These are phyloP conservation scores for Clusia tigrina DNA, from an alignment of 2,888 invertebrate genomes.

Conservation along the genomic window DNA sequence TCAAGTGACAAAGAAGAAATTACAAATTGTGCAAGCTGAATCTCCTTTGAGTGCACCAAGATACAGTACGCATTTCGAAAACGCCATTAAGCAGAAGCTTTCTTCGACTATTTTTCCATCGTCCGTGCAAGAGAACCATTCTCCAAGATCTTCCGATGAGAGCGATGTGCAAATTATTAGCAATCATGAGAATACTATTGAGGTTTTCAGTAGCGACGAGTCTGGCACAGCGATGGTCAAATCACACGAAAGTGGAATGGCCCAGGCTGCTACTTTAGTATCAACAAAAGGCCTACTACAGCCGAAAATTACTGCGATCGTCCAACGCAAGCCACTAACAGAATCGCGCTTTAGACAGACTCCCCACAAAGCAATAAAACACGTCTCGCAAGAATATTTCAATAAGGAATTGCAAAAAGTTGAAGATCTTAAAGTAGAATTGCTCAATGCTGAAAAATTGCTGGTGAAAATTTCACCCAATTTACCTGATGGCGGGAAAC, in stretches of 20 bases:
- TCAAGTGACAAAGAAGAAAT: background rate
- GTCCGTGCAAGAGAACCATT: constrained; percentile 3
- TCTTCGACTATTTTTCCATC: constrained; percentile 49
- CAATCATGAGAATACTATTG: constrained; percentile 45
- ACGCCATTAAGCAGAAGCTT: constrained; percentile 43
- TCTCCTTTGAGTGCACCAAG: constrained; percentile 36
- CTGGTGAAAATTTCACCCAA: constrained; percentile 48
- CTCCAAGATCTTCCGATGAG: constrained; percentile 23
- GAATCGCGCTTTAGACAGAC: background rate
- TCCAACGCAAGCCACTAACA: constrained; percentile 20
- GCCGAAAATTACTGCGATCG: constrained; percentile 44
- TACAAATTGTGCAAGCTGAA: background rate
- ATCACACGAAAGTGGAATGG: constrained; percentile 30
- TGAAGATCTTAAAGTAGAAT: constrained; percentile 64
- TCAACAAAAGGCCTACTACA: constrained; percentile 40
- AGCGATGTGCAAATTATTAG: constrained; percentile 52
- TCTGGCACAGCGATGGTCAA: constrained; percentile 27
- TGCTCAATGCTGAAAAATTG: constrained; percentile 59
- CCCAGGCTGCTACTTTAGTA: background rate
- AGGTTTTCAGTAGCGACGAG: constrained; percentile 46
- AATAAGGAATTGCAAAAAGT: constrained; percentile 67
- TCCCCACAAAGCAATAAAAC: background rate
- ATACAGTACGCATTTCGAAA: constrained; percentile 49
- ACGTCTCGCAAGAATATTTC: constrained; percentile 48
- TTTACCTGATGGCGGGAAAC: constrained; percentile 73